Percentiles rank a stretch among this genome's conserved stretches.
These are phyloP conservation scores for Lasius fuliginosus DNA, from an alignment of 2,888 invertebrate genomes.

Conservation along the genomic window DNA sequence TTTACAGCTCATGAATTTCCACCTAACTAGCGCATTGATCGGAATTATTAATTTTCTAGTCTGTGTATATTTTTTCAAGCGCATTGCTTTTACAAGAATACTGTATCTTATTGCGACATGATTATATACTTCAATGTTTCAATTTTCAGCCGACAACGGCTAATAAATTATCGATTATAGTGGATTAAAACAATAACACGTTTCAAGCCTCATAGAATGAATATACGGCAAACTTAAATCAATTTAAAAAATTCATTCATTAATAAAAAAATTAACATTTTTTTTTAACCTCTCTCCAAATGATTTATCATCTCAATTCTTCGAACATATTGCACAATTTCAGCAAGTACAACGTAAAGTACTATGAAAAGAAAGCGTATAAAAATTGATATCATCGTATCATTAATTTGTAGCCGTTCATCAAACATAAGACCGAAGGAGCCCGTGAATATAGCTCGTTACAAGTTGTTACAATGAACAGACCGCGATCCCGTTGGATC, in stretches of 20 bases:
- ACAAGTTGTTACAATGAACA: slow-evolving; percentile 42
- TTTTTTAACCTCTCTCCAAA: background rate
- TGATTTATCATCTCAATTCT: background rate
- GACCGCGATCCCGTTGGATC: slow-evolving; percentile 16
- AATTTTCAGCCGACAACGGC: background rate
- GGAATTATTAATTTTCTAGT: slow-evolving; percentile 4
- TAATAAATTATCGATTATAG: background rate
- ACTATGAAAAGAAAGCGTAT: background rate
- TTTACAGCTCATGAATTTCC: slow-evolving; percentile 28
- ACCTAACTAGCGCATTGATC: background rate
- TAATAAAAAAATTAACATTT: background rate
- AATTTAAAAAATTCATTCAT: background rate
- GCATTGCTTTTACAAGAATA: background rate
- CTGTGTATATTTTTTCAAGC: background rate
- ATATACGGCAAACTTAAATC: background rate
- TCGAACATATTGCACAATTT: background rate
- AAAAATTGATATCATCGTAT: slow-evolving; percentile 11
- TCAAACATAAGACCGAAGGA: slow-evolving; percentile 16
- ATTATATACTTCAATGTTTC: background rate
- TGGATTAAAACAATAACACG: too few species aligned
- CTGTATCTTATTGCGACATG: background rate
- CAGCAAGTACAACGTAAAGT: background rate
- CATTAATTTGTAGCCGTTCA: slow-evolving; percentile 39
- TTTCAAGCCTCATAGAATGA: background rate
- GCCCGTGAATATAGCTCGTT: slow-evolving; percentile 42